Percentiles rank a stretch among this genome's conserved stretches.
Conservation (phyloP, 92 coral and sea anemone species). For the Siderastrea siderea region DNA sequence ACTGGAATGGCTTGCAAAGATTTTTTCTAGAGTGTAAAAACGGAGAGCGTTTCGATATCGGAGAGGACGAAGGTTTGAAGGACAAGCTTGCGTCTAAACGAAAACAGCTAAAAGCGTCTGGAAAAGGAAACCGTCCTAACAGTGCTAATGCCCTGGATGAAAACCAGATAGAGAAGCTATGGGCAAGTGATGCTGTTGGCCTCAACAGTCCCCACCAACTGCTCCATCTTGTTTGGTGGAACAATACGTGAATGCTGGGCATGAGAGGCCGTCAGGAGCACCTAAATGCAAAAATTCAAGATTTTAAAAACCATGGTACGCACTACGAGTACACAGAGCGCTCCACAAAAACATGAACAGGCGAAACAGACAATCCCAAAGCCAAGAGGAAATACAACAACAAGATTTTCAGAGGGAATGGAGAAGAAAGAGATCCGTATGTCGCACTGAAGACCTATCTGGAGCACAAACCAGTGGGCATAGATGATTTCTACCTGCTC, state of each 20-base stretch:
- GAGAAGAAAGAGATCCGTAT: conserved; percentile 50
- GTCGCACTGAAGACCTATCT: conserved; percentile 13
- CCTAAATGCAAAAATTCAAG: conserved; percentile 33
- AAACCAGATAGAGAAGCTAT: conserved; percentile 37
- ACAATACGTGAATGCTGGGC: conserved; percentile 34
- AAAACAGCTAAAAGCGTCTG: conserved; percentile 49
- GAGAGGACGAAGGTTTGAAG: conserved; percentile 38
- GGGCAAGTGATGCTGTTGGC: conserved; percentile 55
- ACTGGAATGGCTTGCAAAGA: conserved; percentile 31
- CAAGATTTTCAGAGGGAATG: no score
- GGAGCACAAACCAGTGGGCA: conserved; percentile 6
- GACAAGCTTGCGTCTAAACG: conserved; percentile 41
- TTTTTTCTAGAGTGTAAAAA: conserved; percentile 33
- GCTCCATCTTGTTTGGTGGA: conserved; percentile 46
- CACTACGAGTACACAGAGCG: conserved; percentile 25
- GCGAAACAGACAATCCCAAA: conserved; percentile 29
- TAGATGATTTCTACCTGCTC: conserved; percentile 30
- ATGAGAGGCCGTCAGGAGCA: conserved; percentile 51
- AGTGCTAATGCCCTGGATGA: conserved; percentile 51
- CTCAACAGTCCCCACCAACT: conserved; percentile 27
- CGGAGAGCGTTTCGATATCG: conserved; percentile 16
- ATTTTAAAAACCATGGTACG: conserved; percentile 20
- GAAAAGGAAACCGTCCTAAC: conserved; percentile 45
- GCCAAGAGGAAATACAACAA: conserved; percentile 44
- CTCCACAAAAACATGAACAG: conserved; percentile 44